Evolutionary conservation across 1,140 invertebrate genomes (phyloP), one percentile per base, ranked within the genome.

Genomic region (Habropoda laboriosa): DNA sequence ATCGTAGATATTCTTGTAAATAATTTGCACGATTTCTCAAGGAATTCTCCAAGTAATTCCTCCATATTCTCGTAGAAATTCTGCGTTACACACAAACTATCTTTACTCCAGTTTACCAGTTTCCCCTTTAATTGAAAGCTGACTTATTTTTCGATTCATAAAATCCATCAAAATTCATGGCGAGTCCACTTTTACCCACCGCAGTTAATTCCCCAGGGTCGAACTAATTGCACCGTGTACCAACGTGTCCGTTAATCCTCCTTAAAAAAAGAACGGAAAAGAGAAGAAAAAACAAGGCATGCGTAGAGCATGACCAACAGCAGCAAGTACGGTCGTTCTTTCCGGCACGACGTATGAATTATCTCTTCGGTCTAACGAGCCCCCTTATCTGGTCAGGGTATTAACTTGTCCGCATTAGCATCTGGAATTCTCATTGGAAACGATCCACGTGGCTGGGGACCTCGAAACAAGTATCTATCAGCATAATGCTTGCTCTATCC

Each of bases 321-420:
- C 49, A 10, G 70, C n/a, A n/a, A n/a, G n/a, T n/a, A n/a, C 24
- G 27, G 45, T 57, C 63, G 51, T 72, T 53, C 78, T 83, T 81
- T 76, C 81, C 70, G 45, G 70, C 75, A 76, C 79, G 77, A 76
- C 67, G 16, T 27, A 58, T 63, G 64, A 85, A 70, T 80, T 75
- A 71, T 79, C 80, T 45, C 16, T 24, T n/a, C n/a, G 42, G 38
- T 64, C 42, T 49, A 80, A 74, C 66, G 58, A 57, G 76, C 24
- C 21, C 35, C 57, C 64, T 83, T 85, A 85, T 84, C 76, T 60
- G 7, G 16, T 10, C 55, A 30, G 60, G 66, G n/a, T 79, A 83
- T 85, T 72, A 79, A 72, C 77, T 76, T 76, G 81, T 79, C 76
- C 51, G 82, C 81, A 74, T 85, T 68, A 80, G 61, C 83, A 64